These are phyloP conservation scores for Ciconia boyciana DNA, from an alignment of 2,113 vertebrate genomes.

Conservation along the genomic window DNA sequence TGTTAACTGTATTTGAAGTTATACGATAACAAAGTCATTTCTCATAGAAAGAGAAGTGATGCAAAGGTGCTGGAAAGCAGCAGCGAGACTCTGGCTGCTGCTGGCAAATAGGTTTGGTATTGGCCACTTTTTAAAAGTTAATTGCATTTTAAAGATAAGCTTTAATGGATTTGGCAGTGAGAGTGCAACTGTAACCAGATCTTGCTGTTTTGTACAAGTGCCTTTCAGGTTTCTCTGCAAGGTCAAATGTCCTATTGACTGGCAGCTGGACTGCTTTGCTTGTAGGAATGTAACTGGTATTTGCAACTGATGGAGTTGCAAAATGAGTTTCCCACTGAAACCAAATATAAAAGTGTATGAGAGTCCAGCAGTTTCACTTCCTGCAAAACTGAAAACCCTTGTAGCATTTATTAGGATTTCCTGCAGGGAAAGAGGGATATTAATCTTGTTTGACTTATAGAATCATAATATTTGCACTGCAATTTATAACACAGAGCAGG, in stretches of 20 bases:
- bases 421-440: not conserved
- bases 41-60: not conserved
- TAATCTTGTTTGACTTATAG: conserved; percentile 20
- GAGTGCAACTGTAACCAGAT: conserved; percentile 14
- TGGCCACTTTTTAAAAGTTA: not conserved
- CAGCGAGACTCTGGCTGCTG: not conserved
- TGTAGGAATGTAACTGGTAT: not conserved
- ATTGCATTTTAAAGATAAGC: conserved; percentile 40
- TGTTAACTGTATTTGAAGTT: not conserved
- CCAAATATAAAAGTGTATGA: not conserved
- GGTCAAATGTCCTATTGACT: conserved; percentile 18
- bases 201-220: conserved; percentile 30
- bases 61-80: not conserved
- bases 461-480: conserved; percentile 20
- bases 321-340: conserved; percentile 23
- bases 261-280: conserved; percentile 9
- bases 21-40: not conserved
- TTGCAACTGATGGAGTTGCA: not conserved
- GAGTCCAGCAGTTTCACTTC: conserved; percentile 9
- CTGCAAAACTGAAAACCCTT: conserved; percentile 14
- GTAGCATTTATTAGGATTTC: conserved; percentile 2
- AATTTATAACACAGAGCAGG: not conserved
- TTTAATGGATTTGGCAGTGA: conserved; percentile 29
- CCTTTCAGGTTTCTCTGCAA: conserved; percentile 33
- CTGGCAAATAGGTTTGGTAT: not conserved